Evolutionary conservation across 2,888 invertebrate species (phyloP), one percentile per base, ranked within the genome.

Genomic region (Tuberolachnus salignus): DNA sequence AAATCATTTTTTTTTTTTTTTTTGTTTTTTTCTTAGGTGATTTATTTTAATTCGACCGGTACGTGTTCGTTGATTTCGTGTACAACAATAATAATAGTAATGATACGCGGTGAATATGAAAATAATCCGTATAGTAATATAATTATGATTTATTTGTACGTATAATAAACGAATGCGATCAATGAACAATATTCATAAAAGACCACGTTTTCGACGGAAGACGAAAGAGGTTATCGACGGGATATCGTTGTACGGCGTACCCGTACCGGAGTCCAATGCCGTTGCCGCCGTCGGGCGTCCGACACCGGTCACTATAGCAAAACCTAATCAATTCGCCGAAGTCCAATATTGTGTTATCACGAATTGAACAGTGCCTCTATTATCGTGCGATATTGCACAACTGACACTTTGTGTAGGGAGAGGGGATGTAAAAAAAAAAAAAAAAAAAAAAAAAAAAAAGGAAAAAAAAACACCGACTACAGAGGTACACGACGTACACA

Each of bases 291-390:
- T 23, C 16, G 23, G 51, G 44, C 53, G 42, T 42, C 64, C 53
- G 23, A 53, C n/a, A n/a, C 21, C 64, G 23, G 73, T 6, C 34
- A 34, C 34, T 34, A 6, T 34, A 34, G 34, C 44, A 13, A 64
- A 74, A 74, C 42, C n/a, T 34, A 53, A 72, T 49, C 49, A 74
- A 64, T 74, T 74, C 73, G 53, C 63, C 42, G 64, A 74, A 74
- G 53, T 53, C 42, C 34, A 34, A n/a, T 67, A 11, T 14, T 21
- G 16, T 23, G n/a, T 53, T 64, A 53, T 64, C 63, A 53, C 53
- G 1, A 9, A 64, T 44, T 44, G 44, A n/a, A 16, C 19, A 16
- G 14, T 26, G 51, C 16, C 16, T 16, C 1, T n/a, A 42, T 61
- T n/a, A 34, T 3, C 2, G 34, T 14, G 11, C n/a, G 9, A 13